Conservation (phyloP, 2,888 invertebrate species). For the Eutolmus rufibarbis region DNA sequence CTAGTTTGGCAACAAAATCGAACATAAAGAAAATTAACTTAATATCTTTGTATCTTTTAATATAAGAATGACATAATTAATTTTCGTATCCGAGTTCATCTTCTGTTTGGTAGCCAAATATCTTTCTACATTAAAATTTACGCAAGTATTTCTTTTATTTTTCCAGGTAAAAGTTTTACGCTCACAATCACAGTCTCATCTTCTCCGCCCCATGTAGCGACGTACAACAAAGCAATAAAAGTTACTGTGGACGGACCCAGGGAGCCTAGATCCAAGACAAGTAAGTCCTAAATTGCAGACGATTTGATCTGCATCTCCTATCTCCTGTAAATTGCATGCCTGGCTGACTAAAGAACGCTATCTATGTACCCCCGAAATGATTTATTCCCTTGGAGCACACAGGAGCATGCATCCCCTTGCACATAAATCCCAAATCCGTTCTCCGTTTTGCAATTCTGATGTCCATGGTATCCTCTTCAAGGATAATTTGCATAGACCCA, state of each 20-base stretch:
- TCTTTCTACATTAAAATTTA: neutral
- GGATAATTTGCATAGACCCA: conserved; percentile 39
- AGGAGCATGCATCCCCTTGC: neutral
- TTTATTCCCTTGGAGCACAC: neutral
- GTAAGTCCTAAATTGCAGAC: conserved; percentile 66
- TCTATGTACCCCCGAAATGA: neutral
- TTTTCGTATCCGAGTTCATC: no score
- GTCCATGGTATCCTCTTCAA: conserved; percentile 31
- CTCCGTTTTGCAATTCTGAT: conserved; percentile 7
- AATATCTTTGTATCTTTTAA: no score
- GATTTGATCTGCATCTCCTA: conserved; percentile 12
- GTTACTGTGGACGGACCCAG: conserved; percentile 97
- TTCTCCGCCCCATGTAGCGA: conserved; percentile 93
- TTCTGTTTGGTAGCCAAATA: neutral
- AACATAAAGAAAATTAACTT: no score
- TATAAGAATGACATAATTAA: no score
- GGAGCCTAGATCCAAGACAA: conserved; percentile 93
- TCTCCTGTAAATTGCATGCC: conserved; percentile 29
- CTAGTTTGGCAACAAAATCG: no score
- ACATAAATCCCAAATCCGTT: conserved; percentile 24
- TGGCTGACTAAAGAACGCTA: conserved; percentile 5
- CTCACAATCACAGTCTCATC: conserved; percentile 94
- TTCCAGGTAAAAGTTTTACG: conserved; percentile 95
- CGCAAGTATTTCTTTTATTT: conserved; percentile 52
- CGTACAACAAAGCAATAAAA: conserved; percentile 96